Percentiles rank a stretch among this genome's conserved stretches.
phyloP scores from a whole-genome alignment of 92 coral and sea anemone species.

The Metridium senile region DNA sequence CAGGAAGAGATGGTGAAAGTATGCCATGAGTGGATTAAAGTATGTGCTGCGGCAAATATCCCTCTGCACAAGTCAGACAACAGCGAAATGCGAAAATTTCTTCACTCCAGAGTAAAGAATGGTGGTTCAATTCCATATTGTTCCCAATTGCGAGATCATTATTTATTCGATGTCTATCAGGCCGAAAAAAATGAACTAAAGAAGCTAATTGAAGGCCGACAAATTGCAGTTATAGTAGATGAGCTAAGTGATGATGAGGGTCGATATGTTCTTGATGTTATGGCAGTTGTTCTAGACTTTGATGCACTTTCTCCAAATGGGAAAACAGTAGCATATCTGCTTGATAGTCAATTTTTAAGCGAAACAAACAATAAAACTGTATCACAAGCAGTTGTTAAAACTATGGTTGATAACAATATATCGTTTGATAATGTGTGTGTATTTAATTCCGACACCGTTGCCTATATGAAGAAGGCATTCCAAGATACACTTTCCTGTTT shows the following conservation, averaged over 20 bases:
- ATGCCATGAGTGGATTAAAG: constrained; percentile 65
- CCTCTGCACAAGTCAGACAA: constrained; percentile 63
- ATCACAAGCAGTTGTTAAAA: too few relatives aligned
- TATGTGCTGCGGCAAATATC: constrained; percentile 57
- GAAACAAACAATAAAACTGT: constrained; percentile 55
- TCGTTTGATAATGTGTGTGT: too few relatives aligned
- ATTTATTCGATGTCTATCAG: constrained; percentile 50
- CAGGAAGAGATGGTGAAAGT: constrained; percentile 46
- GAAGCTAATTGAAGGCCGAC: constrained; percentile 19
- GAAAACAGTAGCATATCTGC: constrained; percentile 37
- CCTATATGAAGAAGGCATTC: constrained; percentile 70
- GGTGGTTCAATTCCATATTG: constrained; percentile 53
- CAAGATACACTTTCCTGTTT: constrained; percentile 52
- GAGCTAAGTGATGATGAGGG: constrained; percentile 64
- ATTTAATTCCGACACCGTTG: constrained; percentile 71
- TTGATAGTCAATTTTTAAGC: constrained; percentile 36
- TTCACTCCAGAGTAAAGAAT: constrained; percentile 44
- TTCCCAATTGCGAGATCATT: constrained; percentile 60
- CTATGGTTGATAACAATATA: too few relatives aligned
- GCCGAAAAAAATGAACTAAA: constrained; percentile 46
- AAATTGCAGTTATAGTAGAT: constrained; percentile 51
- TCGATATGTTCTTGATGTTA: constrained; percentile 49
- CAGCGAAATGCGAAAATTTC: constrained; percentile 29
- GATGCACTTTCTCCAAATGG: constrained; percentile 46
- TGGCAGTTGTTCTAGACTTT: constrained; percentile 53